Conservation (phyloP, 1,140 invertebrate species). For the Sycophila sp. region DNA sequence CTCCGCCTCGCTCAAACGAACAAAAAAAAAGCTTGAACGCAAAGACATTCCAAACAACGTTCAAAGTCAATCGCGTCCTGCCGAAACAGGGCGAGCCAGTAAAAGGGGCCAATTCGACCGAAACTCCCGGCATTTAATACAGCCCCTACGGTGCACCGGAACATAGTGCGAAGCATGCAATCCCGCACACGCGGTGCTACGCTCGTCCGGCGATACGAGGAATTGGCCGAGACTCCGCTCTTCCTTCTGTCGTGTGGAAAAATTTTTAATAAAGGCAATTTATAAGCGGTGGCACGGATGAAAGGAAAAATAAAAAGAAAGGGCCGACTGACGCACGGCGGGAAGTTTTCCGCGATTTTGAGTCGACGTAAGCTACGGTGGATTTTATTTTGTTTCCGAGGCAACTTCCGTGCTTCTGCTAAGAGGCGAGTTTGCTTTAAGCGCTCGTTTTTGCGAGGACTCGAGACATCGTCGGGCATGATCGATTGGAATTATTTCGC, state of each 20-base stretch:
- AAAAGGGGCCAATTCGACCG: neutral
- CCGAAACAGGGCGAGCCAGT: neutral
- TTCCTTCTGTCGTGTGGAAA: neutral
- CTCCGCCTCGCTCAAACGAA: too few species aligned
- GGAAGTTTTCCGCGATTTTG: neutral
- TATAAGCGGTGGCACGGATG: neutral
- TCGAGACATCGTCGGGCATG: too few species aligned
- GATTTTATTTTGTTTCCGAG: neutral
- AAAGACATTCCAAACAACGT: constrained; percentile 7
- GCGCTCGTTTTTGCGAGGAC: too few species aligned
- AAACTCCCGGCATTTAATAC: neutral
- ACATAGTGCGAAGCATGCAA: neutral
- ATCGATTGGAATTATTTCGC: too few species aligned
- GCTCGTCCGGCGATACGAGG: too few species aligned
- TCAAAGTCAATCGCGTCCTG: neutral
- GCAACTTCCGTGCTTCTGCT: too few species aligned
- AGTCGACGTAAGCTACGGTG: neutral
- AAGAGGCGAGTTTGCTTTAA: too few species aligned
- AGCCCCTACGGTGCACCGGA: too few species aligned
- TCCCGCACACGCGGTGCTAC: neutral
- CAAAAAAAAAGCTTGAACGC: too few species aligned
- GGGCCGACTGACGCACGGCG: neutral
- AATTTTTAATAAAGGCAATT: constrained; percentile 10
- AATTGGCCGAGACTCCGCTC: too few species aligned
- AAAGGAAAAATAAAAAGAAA: neutral